A percentile compares a stretch with the other conserved stretches of the same genome.
phyloP scores from a whole-genome alignment of 2,888 invertebrate genomes.

The Dyspetes luteomarginatus region DNA sequence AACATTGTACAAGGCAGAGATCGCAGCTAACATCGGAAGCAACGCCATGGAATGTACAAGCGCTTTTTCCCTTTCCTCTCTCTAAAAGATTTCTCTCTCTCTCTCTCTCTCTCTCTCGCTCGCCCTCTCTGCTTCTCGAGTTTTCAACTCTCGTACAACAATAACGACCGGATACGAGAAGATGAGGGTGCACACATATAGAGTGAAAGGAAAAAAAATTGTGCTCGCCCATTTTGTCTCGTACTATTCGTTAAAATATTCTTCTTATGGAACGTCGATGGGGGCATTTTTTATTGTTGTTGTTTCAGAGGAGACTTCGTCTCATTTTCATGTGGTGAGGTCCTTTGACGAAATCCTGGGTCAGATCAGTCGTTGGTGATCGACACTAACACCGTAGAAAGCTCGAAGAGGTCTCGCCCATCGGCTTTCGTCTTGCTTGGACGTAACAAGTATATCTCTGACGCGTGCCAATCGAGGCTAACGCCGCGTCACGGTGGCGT shows the following conservation, averaged over 20 bases:
- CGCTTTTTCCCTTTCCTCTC: background rate
- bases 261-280: background rate
- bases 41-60: constrained; percentile 58
- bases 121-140: constrained; percentile 12
- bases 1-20: constrained; percentile 34
- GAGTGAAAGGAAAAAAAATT: constrained; percentile 13
- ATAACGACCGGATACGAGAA: constrained; percentile 53
- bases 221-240: constrained; percentile 9
- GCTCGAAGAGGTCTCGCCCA: constrained; percentile 38
- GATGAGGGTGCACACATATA: constrained; percentile 32
- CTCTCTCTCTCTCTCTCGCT: background rate
- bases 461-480: constrained; percentile 81
- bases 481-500: constrained; percentile 52
- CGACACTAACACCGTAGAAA: constrained; percentile 28
- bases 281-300: background rate
- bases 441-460: constrained; percentile 77
- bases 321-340: constrained; percentile 23
- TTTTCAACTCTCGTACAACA: constrained; percentile 54
- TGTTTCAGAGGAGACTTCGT: constrained; percentile 10
- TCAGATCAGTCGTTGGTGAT: constrained; percentile 44
- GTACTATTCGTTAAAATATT: constrained; percentile 25
- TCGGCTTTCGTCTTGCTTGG: background rate
- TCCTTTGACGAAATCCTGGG: constrained; percentile 34
- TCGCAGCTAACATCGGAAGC: constrained; percentile 57
- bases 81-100: background rate